phyloP scores from a whole-genome alignment of 2,797 vertebrate species.

The Oryzias dopingdopingensis region DNA sequence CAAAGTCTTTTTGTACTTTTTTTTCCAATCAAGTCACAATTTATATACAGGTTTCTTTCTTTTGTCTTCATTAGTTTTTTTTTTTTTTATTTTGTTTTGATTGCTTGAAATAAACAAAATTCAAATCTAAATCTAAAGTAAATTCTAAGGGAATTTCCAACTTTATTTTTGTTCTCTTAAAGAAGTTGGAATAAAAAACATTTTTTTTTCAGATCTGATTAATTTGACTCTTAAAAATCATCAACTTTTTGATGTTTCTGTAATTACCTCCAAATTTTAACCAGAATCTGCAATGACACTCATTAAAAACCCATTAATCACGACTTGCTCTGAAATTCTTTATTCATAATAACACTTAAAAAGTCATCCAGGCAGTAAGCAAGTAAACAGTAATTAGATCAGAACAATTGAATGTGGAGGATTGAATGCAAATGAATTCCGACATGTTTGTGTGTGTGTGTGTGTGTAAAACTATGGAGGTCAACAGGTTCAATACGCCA shows the following conservation, averaged over 20 bases:
- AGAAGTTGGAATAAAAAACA: too few species aligned
- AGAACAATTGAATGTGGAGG: constrained; percentile 11
- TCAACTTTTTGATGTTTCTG: background rate
- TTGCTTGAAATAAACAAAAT: too few species aligned
- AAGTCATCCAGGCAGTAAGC: constrained; percentile 29
- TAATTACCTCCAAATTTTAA: background rate
- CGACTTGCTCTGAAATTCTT: constrained; percentile 39
- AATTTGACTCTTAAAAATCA: too few species aligned
- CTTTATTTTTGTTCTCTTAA: too few species aligned
- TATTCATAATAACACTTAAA: constrained; percentile 55
- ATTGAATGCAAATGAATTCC: constrained; percentile 17
- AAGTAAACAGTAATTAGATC: constrained; percentile 33
- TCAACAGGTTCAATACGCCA: constrained; percentile 23
- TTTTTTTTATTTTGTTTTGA: background rate
- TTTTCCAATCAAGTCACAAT: too few species aligned
- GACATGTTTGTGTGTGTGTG: background rate
- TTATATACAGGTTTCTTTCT: too few species aligned
- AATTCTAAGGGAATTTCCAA: too few species aligned
- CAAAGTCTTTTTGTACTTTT: too few species aligned
- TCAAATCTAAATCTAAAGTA: too few species aligned
- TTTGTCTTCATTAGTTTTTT: background rate
- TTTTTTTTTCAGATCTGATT: too few species aligned
- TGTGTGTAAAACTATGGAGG: constrained; percentile 1
- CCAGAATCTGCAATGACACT: constrained; percentile 9
- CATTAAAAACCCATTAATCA: constrained; percentile 5